These are phyloP conservation scores for Falco columbarius DNA, from an alignment of 2,797 vertebrate species.

Conservation along the genomic window DNA sequence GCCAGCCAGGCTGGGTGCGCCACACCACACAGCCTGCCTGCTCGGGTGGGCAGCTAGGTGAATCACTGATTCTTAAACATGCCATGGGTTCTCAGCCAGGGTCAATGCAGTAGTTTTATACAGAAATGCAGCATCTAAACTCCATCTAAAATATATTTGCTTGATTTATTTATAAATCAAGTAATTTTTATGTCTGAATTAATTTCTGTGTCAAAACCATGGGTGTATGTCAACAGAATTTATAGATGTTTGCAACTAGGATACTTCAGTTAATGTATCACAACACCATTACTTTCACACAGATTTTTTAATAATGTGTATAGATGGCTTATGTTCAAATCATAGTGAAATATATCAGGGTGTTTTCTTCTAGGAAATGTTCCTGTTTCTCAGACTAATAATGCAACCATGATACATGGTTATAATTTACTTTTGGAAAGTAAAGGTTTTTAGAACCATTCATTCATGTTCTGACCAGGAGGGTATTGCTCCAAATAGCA, in stretches of 20 bases:
- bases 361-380: background rate
- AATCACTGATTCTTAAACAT: background rate
- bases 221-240: background rate
- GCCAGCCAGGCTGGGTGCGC: accelerated
- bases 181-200: background rate
- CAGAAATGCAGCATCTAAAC: background rate
- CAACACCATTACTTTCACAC: background rate
- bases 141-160: background rate
- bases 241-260: background rate
- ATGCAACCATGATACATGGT: background rate
- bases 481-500: background rate
- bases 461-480: background rate
- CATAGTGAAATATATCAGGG: background rate
- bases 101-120: background rate
- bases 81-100: background rate
- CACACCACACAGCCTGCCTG: background rate
- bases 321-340: background rate
- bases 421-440: background rate
- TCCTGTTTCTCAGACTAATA: background rate
- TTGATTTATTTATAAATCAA: background rate
- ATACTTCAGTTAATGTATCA: background rate
- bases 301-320: background rate
- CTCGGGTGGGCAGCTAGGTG: background rate
- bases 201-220: background rate
- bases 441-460: background rate